Base-by-base conservation (phyloP, 2,113 vertebrate species). In the Chaenogobius annularis region DNA sequence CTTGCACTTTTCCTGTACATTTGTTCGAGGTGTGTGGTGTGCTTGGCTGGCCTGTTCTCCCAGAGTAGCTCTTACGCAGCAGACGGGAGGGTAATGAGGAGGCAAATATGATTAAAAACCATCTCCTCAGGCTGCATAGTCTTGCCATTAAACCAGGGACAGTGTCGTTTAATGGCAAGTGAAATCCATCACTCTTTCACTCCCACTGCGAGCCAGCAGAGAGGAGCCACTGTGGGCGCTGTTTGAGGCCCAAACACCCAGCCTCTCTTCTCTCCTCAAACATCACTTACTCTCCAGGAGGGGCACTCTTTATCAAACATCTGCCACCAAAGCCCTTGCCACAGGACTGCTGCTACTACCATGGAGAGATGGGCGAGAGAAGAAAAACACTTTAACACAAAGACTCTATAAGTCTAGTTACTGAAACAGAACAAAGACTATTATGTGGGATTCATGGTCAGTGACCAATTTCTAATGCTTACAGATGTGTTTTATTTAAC, bases 21-120 rank as follows among this genome's bases (percentile, higher is more conserved):
- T n/a, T 83, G 77, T 75, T 85, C 66, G 71, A 54, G 8, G n/a
- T 10, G 19, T 40, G 43, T 62, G 12, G 52, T 35, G 58, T 22
- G 35, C 13, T 81, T 76, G 81, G 67, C 72, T 72, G n/a, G 71
- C 76, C 71, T 72, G 83, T 80, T 77, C 80, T 83, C 83, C 78
- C 82, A 79, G 69, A 12, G 31, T 78, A 77, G 78, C 80, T 74
- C 74, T 75, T 73, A 79, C 69, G 73, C 78, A 85, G 85, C 88
- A 90, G 89, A 88, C 80, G 69, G 87, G 83, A 89, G 89, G 88
- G 88, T 92, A 92, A 92, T 90, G 90, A 91, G 88, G 88, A 92
- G 88, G 84, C 84, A 90, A 92, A 92, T 90, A 89, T 91, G 90
- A 92, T 92, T 89, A 92, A 90, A n/a, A 90, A 86, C 85, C 78